Conservation (phyloP, 2,113 vertebrate genomes). For the Hippolais icterina region DNA sequence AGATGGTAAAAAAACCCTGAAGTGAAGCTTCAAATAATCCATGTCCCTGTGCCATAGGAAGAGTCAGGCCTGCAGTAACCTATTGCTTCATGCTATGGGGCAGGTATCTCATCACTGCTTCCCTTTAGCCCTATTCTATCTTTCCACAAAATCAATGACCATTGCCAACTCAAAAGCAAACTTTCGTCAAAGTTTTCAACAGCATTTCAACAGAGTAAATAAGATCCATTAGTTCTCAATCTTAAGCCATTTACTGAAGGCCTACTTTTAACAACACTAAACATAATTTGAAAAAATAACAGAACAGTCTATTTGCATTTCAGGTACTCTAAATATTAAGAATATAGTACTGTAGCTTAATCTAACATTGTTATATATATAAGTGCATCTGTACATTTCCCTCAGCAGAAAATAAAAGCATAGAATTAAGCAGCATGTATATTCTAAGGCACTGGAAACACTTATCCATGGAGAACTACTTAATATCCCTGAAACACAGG, state of each 20-base stretch:
- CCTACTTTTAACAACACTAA: background rate
- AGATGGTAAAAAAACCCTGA: rapidly evolving
- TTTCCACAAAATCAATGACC: background rate
- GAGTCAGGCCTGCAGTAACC: background rate
- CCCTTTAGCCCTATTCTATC: background rate
- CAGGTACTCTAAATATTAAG: background rate
- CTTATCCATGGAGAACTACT: background rate
- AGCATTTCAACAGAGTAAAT: background rate
- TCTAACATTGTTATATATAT: background rate
- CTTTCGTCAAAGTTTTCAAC: background rate
- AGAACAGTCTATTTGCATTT: background rate
- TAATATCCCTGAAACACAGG: background rate
- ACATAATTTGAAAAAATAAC: background rate
- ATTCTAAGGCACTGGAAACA: background rate
- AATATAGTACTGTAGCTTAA: background rate
- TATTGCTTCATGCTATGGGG: background rate
- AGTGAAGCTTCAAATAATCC: background rate
- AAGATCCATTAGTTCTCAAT: background rate
- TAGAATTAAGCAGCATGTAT: background rate
- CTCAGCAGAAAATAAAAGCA: background rate
- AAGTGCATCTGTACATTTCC: background rate
- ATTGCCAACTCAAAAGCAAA: background rate
- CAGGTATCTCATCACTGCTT: background rate
- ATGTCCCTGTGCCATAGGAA: background rate
- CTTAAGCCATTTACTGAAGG: background rate